Evolutionary conservation across 2,888 invertebrate genomes (phyloP).

Genomic region (Euphydryas editha): DNA sequence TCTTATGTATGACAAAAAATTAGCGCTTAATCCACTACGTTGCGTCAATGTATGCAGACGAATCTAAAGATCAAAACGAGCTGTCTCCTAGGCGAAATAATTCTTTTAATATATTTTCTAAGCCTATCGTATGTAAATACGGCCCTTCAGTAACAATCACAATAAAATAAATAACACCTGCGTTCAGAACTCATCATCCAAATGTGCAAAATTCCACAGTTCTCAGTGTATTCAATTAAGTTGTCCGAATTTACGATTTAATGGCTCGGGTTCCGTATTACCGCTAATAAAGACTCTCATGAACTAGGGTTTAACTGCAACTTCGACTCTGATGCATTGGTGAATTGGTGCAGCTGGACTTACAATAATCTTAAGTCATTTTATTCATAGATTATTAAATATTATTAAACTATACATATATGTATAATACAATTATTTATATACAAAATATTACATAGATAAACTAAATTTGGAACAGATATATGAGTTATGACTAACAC

Average conservation of each 20-base stretch:
- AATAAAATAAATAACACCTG: background rate
- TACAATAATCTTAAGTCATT: background rate
- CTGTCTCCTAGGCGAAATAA: no score
- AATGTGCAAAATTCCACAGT: background rate
- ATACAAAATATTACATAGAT: no score
- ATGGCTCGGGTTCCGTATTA: slow-evolving; percentile 21
- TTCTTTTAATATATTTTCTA: no score
- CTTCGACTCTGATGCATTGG: background rate
- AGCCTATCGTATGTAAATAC: background rate
- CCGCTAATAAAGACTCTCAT: slow-evolving; percentile 5
- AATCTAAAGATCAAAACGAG: no score
- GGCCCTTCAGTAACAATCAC: background rate
- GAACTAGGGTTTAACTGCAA: background rate
- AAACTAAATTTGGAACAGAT: no score
- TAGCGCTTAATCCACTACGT: no score
- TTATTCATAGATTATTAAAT: background rate
- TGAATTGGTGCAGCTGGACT: background rate
- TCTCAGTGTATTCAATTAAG: slow-evolving; percentile 2
- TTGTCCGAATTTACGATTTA: slow-evolving; percentile 25
- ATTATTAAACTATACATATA: no score
- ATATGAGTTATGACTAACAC: background rate
- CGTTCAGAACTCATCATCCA: background rate
- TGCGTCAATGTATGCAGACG: no score
- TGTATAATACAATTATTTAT: no score
- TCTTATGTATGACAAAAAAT: no score